These are phyloP conservation scores for Himalopsyche anomala DNA, from an alignment of 2,888 invertebrate genomes.

Conservation along the genomic window DNA sequence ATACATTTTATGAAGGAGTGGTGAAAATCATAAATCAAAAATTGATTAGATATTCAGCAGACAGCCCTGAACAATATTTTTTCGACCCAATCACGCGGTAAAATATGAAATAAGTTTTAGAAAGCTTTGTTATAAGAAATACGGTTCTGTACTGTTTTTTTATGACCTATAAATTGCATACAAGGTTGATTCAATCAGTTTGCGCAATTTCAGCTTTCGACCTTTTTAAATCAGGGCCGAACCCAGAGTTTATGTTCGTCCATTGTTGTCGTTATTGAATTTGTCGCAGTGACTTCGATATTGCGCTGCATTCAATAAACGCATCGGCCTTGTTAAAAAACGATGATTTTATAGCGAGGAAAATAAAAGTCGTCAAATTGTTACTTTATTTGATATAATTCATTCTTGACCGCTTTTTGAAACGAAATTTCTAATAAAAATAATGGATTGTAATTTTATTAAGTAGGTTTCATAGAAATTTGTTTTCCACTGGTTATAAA, in stretches of 20 bases:
- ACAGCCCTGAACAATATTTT: not conserved
- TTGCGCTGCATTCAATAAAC: not conserved
- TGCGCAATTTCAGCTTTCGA: constrained; percentile 15
- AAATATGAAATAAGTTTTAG: constrained; percentile 18
- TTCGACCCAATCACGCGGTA: not conserved
- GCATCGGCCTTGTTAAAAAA: not conserved
- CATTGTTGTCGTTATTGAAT: not conserved
- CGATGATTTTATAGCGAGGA: too few species aligned
- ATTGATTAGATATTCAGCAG: too few species aligned
- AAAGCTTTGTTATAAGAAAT: not conserved
- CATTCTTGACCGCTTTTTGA: too few species aligned
- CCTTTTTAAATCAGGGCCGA: not conserved
- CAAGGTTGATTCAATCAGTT: constrained; percentile 20
- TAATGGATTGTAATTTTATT: too few species aligned
- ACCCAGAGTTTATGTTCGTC: not conserved
- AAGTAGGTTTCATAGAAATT: too few species aligned
- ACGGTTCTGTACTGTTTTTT: not conserved
- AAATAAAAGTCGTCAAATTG: too few species aligned
- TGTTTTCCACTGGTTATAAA: too few species aligned
- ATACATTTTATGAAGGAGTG: too few species aligned
- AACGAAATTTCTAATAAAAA: too few species aligned
- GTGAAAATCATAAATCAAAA: too few species aligned
- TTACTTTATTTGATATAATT: too few species aligned
- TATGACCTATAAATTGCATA: not conserved
- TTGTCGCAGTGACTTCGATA: not conserved